These are phyloP conservation scores for Gymnorhina tibicen DNA, from an alignment of 2,113 vertebrate species.

Conservation along the genomic window DNA sequence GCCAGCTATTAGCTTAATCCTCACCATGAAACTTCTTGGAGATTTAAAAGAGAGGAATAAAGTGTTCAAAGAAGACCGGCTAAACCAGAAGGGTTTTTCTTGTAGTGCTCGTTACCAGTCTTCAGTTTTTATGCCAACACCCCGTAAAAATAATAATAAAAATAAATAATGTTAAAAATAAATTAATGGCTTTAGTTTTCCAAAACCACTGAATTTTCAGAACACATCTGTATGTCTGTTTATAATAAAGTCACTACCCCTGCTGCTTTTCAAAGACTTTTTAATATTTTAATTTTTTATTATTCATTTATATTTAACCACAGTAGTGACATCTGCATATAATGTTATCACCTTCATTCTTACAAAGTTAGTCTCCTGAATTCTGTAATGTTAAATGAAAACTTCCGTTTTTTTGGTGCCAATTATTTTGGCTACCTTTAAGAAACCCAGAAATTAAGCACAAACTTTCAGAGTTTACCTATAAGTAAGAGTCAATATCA, in stretches of 20 bases:
- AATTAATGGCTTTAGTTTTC: not conserved
- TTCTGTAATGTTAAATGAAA: not conserved
- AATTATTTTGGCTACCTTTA: not conserved
- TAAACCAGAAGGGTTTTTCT: constrained; percentile 11
- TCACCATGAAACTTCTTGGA: not conserved
- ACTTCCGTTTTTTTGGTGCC: not conserved
- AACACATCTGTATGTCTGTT: constrained; percentile 15
- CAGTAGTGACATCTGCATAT: not conserved
- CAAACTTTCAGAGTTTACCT: constrained; percentile 4
- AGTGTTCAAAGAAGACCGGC: constrained; percentile 8
- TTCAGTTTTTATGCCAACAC: not conserved
- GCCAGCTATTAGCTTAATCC: constrained; percentile 54
- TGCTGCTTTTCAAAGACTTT: constrained; percentile 4
- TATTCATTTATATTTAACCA: constrained; percentile 35
- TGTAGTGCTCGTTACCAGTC: not conserved
- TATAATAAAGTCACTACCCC: not conserved
- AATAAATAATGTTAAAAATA: not conserved
- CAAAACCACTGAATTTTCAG: not conserved
- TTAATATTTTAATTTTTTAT: constrained; percentile 7
- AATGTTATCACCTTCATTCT: not conserved
- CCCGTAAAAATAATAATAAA: not conserved
- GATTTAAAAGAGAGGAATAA: constrained; percentile 8
- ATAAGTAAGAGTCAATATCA: not conserved
- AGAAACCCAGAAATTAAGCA: not conserved
- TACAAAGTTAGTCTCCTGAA: not conserved